phyloP scores from a whole-genome alignment of 2,797 vertebrate species.

The Tenualosa ilisha region DNA sequence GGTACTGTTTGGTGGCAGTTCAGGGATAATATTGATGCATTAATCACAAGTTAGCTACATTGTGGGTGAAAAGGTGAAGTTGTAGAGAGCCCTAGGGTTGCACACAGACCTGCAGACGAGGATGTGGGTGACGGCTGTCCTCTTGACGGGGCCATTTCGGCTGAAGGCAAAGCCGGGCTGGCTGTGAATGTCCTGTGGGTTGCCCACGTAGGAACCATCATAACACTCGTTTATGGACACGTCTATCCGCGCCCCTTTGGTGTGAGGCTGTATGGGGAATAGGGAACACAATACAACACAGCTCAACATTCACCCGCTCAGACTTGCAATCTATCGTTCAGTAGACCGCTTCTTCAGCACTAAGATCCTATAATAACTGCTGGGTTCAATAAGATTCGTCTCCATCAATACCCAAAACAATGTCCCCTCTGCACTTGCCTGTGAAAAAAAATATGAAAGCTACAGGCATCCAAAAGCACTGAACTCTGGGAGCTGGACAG shows the following conservation, averaged over 20 bases:
- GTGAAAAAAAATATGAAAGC: too few species aligned
- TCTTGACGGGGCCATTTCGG: constrained; percentile 95
- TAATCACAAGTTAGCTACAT: too few species aligned
- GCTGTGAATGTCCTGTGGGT: constrained; percentile 98
- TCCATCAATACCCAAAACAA: too few species aligned
- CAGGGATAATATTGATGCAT: too few species aligned
- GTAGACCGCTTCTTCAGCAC: not conserved
- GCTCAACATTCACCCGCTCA: not conserved
- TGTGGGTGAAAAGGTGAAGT: too few species aligned
- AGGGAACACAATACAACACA: not conserved
- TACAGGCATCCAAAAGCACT: too few species aligned
- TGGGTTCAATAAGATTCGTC: too few species aligned
- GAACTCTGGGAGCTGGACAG: too few species aligned
- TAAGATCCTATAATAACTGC: too few species aligned
- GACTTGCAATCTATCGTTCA: not conserved
- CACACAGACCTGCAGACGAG: constrained; percentile 89
- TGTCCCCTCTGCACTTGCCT: too few species aligned
- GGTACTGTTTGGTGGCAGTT: too few species aligned
- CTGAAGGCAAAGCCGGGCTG: constrained; percentile 99
- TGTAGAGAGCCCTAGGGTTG: not conserved
- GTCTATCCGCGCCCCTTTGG: constrained; percentile 98
- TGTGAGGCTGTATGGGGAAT: constrained; percentile 88
- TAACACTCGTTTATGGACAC: constrained; percentile 99
- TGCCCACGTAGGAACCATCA: constrained; percentile 97
- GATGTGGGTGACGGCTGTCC: constrained; percentile 94